Conservation (phyloP, 2,888 invertebrate genomes). For the Eugnorisma glareosa region DNA sequence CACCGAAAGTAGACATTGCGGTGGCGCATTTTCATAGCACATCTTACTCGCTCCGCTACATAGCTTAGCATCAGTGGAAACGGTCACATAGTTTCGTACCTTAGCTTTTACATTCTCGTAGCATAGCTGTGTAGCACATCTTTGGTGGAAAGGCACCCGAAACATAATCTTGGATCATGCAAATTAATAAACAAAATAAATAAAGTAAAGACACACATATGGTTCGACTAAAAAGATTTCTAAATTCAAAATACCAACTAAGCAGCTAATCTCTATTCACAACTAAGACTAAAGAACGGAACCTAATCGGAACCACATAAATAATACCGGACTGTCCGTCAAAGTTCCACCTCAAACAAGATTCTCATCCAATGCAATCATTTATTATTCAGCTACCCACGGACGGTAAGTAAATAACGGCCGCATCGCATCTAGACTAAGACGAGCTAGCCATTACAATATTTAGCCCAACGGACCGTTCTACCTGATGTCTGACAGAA, state of each 20-base stretch:
- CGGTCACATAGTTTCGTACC: too few relatives aligned
- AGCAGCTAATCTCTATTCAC: neutral
- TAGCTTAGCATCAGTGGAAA: too few relatives aligned
- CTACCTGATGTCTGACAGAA: constrained; percentile 53
- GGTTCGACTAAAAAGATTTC: neutral
- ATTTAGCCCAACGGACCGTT: constrained; percentile 51
- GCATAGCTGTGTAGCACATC: too few relatives aligned
- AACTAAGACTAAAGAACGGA: constrained; percentile 7
- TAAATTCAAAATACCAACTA: neutral
- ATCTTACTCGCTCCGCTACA: too few relatives aligned
- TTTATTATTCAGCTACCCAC: constrained; percentile 45
- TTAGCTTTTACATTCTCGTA: too few relatives aligned
- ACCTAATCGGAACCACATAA: constrained; percentile 24
- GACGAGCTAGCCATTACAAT: constrained; percentile 46
- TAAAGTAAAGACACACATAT: neutral
- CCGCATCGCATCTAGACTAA: constrained; percentile 35
- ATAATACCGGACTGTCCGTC: constrained; percentile 26
- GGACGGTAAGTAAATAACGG: constrained; percentile 49
- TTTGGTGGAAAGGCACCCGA: too few relatives aligned
- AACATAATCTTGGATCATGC: neutral
- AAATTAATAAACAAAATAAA: neutral
- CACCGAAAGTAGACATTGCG: too few relatives aligned
- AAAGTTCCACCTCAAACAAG: constrained; percentile 35
- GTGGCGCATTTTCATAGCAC: too few relatives aligned
- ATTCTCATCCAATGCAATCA: constrained; percentile 28